A percentile compares a stretch with the other conserved stretches of the same genome.
Conservation (phyloP, 1,140 invertebrate species). For the Steinernema khuongi region DNA sequence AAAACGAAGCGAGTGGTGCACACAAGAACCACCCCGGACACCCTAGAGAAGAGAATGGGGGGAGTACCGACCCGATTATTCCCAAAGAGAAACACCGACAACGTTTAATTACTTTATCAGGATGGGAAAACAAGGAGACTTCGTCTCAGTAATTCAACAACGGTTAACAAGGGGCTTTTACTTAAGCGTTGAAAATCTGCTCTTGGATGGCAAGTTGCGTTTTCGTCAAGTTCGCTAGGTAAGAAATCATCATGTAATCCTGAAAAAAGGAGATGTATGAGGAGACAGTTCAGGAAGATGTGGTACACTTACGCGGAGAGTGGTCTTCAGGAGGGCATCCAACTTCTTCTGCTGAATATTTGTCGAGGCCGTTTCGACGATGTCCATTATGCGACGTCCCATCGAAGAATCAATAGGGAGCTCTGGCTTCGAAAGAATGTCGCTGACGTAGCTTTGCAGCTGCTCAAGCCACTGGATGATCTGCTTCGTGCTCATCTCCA, state of each 20-base stretch:
- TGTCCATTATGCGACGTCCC: slow-evolving; percentile 52
- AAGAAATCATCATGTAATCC: slow-evolving; percentile 58
- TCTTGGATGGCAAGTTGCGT: slow-evolving; percentile 55
- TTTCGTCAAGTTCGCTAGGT: slow-evolving; percentile 51
- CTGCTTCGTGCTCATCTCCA: slow-evolving; percentile 40
- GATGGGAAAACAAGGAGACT: background rate
- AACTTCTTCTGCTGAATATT: slow-evolving; percentile 53
- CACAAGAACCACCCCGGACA: background rate
- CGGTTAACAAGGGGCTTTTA: no score
- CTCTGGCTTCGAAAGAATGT: slow-evolving; percentile 43
- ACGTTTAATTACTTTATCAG: background rate
- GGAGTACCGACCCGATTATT: background rate
- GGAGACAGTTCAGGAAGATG: background rate
- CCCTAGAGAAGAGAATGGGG: background rate
- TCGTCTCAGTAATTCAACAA: background rate
- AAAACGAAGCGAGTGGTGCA: background rate
- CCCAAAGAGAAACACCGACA: background rate
- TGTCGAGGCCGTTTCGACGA: slow-evolving; percentile 49
- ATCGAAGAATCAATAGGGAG: slow-evolving; percentile 42
- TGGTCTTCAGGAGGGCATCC: slow-evolving; percentile 49
- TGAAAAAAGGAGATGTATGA: slow-evolving; percentile 24
- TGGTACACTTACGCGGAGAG: slow-evolving; percentile 39
- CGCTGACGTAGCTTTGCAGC: slow-evolving; percentile 47
- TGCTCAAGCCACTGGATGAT: slow-evolving; percentile 50
- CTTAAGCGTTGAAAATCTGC: slow-evolving; percentile 37